Evolutionary conservation across 2,888 invertebrate genomes (phyloP), one percentile per base, ranked within the genome.

Genomic region (Sphecodes monilicornis): DNA sequence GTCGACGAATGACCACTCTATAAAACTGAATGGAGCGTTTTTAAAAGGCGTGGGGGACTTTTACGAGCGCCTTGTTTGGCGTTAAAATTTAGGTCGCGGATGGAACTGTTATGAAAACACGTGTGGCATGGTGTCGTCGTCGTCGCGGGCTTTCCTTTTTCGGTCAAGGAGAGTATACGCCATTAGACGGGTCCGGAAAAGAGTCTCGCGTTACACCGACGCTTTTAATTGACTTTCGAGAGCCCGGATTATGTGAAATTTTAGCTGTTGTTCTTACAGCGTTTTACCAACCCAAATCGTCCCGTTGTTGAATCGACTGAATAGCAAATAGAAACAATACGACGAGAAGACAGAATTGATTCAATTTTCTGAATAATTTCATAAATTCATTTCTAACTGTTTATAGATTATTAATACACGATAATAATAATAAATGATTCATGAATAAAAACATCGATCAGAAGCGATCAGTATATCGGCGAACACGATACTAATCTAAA

Each of bases 201-300:
- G 60, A 60, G 86, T 82, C 73, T 84, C 75, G 66, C 66, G 82
- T 78, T 89, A 87, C 85, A 36, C 43, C 50, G 29, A 50, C 75
- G 54, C 77, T n/a, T 76, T 83, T 81, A 82, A 89, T 87, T 70
- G 84, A 86, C 69, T 84, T 82, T 78, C 60, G 66, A 82, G 73
- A 81, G 76, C 69, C 78, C 66, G 26, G 54, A 54, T n/a, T n/a
- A n/a, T n/a, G 22, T 54, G n/a, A 54, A 54, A 54, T n/a, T 54
- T 54, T n/a, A 54, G 1, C 11, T 43, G 16, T 36, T 5, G 3
- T 5, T 5, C 36, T 36, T 5, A 36, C 36, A 36, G 36, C 36
- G 36, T 43, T 43, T 16, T 43, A 16, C 43, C 16, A 43, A 43
- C 43, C 16, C 43, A 43, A 43, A 16, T 43, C 4, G 43, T 43